Evolutionary conservation across 2,113 vertebrate genomes (phyloP), one percentile per base, ranked within the genome.

Genomic region (Enhydra lutris): DNA sequence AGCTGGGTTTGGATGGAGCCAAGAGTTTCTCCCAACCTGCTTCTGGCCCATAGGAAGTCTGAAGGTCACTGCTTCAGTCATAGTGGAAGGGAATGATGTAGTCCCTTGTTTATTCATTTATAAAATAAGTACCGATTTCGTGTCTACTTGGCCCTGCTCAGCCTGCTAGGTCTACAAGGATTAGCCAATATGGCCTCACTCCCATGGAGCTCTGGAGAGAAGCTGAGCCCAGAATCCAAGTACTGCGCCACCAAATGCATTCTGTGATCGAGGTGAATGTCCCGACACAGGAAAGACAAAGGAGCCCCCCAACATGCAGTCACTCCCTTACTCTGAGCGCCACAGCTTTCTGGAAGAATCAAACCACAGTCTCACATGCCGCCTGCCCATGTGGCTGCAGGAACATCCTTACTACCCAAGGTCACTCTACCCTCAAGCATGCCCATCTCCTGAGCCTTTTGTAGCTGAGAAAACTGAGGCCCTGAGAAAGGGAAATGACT

Each of bases 221-320:
- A 78, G 24, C 74, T 39, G 15, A 74, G 69, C 76, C 85, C n/a
- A 13, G 57, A 74, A 13, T 15, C 36, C 23, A 78, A 9, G 4
- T 4, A 7, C 50, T 18, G 9, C 0, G 4, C 17, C 61, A 9
- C 26, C 39, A 89, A 55, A 59, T 0, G 1, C 21, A n/a, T 57
- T 23, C 63, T 52, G 39, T 26, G 39, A 2, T 50, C 9, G 7
- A 82, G 73, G 24, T 17, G 6, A 80, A 45, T n/a, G 31, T 7
- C 47, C 57, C 29, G 13, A 17, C 29, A 57, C 34, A 31, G 47
- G 6, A 7, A 8, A 18, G 69, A 47, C 45, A 31, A 52, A 69
- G 9, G 47, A 17, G 14, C 15, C 5, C 47, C n/a, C 11, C 57
- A 18, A 17, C 36, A 15, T 31, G 36, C 12, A 9, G 61, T 29